Base-by-base conservation (phyloP, 2,797 vertebrate genomes). In the Callimico goeldii region DNA sequence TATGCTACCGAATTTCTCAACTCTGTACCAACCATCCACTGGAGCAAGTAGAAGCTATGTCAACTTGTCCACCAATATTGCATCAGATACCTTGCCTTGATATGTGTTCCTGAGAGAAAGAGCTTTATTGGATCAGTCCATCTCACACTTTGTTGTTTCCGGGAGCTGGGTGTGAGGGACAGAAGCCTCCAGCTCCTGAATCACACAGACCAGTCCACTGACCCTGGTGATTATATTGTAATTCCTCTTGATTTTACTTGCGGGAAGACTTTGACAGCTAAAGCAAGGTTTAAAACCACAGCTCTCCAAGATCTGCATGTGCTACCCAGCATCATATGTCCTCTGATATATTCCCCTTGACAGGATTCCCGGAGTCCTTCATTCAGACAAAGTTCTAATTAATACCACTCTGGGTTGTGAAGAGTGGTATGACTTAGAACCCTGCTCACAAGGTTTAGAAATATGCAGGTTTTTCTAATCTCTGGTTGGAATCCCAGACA, bases 11-110 rank as follows among this genome's bases (percentile, higher is more conserved):
- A 70, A 85, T 57, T 85, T 48, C 64, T 24, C 9, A 28, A 3
- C 2, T 2, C 33, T 91, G 20, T 33, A 80, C 30, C 20, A 5
- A 43, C 11, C 5, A 0, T 75, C 90, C 86, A 61, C 64, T 55
- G 67, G 83, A 72, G 77, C 72, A 85, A 80, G 30, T 12, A 52
- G 48, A 81, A 88, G 19, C n/a, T 57, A 3, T 0, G 2, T 10
- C 39, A 0, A 4, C 0, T 33, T 19, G 26, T 73, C 28, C 1
- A 0, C 79, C 15, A 55, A 5, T 9, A 0, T 8, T 24, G 24
- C 7, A 22, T 28, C 15, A 36, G 26, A 70, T 10, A 43, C 46
- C 6, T 3, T 33, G n/a, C 58, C 55, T 76, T 36, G 14, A 17
- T 84, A 48, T 19, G 67, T 22, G 28, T 39, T 7, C 7, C 17